Base-by-base conservation (phyloP, 2,113 vertebrate genomes). In the Taxidea taxus region DNA sequence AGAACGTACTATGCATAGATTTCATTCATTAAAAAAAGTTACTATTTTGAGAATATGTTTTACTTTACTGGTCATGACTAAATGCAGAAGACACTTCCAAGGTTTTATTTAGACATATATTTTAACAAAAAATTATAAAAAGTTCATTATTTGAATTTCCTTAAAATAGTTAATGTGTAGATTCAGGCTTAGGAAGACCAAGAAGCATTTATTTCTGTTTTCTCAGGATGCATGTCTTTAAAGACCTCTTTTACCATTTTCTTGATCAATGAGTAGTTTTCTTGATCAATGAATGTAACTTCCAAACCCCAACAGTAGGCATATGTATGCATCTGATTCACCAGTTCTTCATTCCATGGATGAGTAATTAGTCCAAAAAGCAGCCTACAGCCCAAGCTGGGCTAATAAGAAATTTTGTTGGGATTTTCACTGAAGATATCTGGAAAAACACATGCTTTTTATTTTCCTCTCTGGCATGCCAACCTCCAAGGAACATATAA, bases 121-220 rank as follows among this genome's bases (percentile, higher is more conserved):
- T 83, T 82, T 70, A 78, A 80, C 13, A 85, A 20, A 42, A 92
- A 94, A 83, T 68, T 91, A n/a, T 77, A 56, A 42, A 91, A 91
- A 91, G 13, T n/a, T 4, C 21, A 31, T 62, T 20, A 77, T 16
- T 34, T 77, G 21, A 49, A 77, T 80, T 84, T 89, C 31, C n/a
- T 95, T 23, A 72, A 62, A 89, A 21, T 34, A 23, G 21, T 72
- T 51, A 74, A 39, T 83, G 2, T 49, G 39, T 31, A 25, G 29
- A 70, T 78, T 84, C 0, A 66, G 34, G 39, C n/a, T 78, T n/a
- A 89, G n/a, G 13, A 78, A 56, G 15, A 56, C 3, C 0, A 15
- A 44, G 12, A 23, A 34, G n/a, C 10, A 60, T 44, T 92, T 6
- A 62, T 54, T 89, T 92, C 20, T 87, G 42, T 89, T 14, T 89